Base-by-base conservation (phyloP, 2,888 invertebrate species). In the Andrena hattorfiana region DNA sequence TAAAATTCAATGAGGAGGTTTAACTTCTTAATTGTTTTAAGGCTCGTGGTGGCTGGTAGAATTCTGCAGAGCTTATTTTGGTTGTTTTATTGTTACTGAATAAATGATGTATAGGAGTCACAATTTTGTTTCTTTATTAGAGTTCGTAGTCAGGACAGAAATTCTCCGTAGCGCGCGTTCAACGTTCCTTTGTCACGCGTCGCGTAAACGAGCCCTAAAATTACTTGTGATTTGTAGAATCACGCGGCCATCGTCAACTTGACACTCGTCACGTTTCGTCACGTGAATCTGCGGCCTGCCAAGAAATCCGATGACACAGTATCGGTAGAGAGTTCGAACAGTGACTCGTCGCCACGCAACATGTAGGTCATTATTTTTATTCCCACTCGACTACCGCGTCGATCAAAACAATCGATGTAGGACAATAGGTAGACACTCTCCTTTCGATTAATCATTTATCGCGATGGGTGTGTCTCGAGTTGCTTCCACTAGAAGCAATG, bases 231-330 rank as follows among this genome's bases (percentile, higher is more conserved):
- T 69, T 83, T 81, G 83, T 76, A 71, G 71, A 81, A 78, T 81
- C 81, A 83, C 32, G 63, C 71, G 64, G 81, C 69, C 63, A 72
- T 64, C 81, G 68, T 68, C 64, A 59, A 35, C 56, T 68, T 82
- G 81, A 82, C 82, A 81, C 56, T 82, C 60, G 62, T 82, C 82
- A 80, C 71, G 75, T 72, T 72, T 69, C 68, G 71, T 81, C 76
- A 63, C 83, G 81, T 76, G 81, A 81, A 83, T 83, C 28, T 26
- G 48, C 51, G 68, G 71, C 63, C 72, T 83, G 83, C 83, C 83
- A 83, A 83, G 72, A 83, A 83, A 81, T 23, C 42, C 60, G 83
- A 81, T 83, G 83, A 69, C 81, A 81, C 81, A 28, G 68, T 81
- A 76, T 81, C 81, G 71, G 71, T 2, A 32, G 26, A 23, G 48